phyloP scores from a whole-genome alignment of 2,113 vertebrate species.

The Cavia aperea region DNA sequence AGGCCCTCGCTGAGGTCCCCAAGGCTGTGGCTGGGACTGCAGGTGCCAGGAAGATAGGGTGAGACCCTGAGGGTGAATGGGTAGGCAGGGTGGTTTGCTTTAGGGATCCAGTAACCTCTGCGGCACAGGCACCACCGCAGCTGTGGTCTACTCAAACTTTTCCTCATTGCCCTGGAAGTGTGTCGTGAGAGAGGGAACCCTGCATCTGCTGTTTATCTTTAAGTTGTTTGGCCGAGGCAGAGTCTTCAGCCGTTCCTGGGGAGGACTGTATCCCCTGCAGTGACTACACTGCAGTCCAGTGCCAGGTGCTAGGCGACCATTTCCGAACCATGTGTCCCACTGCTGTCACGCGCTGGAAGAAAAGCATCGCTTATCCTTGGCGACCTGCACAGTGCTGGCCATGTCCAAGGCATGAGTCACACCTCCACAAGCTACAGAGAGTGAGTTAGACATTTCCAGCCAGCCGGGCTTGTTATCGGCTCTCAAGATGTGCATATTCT shows the following conservation, averaged over 20 bases:
- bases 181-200: not conserved
- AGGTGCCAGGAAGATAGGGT: no score
- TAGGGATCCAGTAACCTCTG: not conserved
- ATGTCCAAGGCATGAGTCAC: accelerated
- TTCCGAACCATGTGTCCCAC: not conserved
- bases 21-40: not conserved
- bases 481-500: not conserved
- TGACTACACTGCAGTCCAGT: not conserved
- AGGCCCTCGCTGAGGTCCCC: accelerated
- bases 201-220: not conserved
- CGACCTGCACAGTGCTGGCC: not conserved
- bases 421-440: not conserved
- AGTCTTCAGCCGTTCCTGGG: not conserved
- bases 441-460: not conserved
- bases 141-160: not conserved
- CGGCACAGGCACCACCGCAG: not conserved
- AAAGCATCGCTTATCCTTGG: not conserved
- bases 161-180: not conserved
- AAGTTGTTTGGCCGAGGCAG: not conserved
- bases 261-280: not conserved
- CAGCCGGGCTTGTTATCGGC: not conserved
- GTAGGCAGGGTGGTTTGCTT: not conserved
- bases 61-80: not conserved
- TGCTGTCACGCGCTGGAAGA: not conserved
- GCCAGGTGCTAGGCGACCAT: not conserved